Evolutionary conservation across 2,888 invertebrate species (phyloP), one percentile per base, ranked within the genome.

Genomic region (Eupeodes luniger): DNA sequence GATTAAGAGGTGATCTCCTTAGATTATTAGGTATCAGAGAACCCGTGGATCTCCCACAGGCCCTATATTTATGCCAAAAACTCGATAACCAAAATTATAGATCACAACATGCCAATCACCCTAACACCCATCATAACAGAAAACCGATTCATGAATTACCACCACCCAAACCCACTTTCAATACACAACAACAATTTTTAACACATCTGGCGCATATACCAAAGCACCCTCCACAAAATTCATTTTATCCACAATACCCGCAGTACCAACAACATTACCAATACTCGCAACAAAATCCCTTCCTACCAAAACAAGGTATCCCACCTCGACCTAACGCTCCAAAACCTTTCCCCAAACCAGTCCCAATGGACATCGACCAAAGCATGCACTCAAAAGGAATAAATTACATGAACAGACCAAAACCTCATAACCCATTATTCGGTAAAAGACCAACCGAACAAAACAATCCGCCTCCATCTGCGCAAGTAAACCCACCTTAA

Each of bases 331-430:
- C 55, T 9, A 55, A 16, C 14, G 59, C 59, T 14, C 55, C 19
- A 55, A 55, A 55, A 55, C 55, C 55, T 10, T 27, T 55, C 16
- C 55, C 55, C 4, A 55, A 9, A 19, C 55, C 62, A 40, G 36
- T 34, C 12, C 40, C 36, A 34, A 62, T 62, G 62, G 62, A 62
- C 5, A 62, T 62, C n/a, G 62, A 62, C 36, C 36, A 27, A 27
- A 36, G 36, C 36, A 34, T 62, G 36, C 27, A 36, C 14, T 62
- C 44, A 62, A 62, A 36, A 62, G 62, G 27, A 62, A 36, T 62
- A 36, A 62, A 62, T n/a, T 62, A 62, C 14, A 62, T 62, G 12
- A 62, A 62, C 36, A 62, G 62, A 27, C 62, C 62, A 62, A 62
- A 62, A 62, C n/a, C 27, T 12, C 34, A 62, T 10, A 62, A 62